Conservation (phyloP, 2,888 invertebrate species). For the Pristionchus exspectatus region DNA sequence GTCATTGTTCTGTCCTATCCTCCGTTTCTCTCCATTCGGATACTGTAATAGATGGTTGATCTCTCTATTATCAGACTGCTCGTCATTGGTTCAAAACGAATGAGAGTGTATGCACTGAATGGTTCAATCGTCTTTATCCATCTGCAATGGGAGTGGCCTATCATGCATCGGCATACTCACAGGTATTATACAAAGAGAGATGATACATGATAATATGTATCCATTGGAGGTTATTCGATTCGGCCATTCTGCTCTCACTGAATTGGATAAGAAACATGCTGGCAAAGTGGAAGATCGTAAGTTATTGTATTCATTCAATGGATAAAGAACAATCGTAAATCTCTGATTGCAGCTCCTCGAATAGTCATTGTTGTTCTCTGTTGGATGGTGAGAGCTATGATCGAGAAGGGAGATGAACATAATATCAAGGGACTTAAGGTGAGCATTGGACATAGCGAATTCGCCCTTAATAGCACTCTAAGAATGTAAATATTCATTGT, state of each 20-base stretch:
- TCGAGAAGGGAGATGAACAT: constrained; percentile 33
- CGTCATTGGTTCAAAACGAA: constrained; percentile 49
- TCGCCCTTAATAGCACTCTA: not conserved
- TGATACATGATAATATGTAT: not conserved
- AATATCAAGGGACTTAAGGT: constrained; percentile 7
- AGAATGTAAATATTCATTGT: not conserved
- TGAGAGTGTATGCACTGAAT: constrained; percentile 43
- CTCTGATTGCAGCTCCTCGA: constrained; percentile 17
- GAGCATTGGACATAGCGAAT: not conserved
- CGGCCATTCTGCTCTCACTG: constrained; percentile 21
- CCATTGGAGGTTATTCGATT: constrained; percentile 41
- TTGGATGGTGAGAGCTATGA: constrained; percentile 38
- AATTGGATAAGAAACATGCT: constrained; percentile 27
- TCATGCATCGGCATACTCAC: constrained; percentile 48
- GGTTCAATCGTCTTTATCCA: constrained; percentile 47
- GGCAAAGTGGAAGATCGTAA: constrained; percentile 3
- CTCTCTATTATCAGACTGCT: not conserved
- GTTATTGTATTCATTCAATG: not conserved
- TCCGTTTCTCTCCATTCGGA: not conserved
- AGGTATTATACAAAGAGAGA: not conserved
- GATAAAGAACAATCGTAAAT: not conserved
- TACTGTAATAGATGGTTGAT: not conserved
- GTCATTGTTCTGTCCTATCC: not conserved
- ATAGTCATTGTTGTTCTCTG: not conserved
- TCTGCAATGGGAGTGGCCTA: constrained; percentile 50